Evolutionary conservation across 1,140 invertebrate species (phyloP), one percentile per base, ranked within the genome.

Genomic region (Cherax quadricarinatus): DNA sequence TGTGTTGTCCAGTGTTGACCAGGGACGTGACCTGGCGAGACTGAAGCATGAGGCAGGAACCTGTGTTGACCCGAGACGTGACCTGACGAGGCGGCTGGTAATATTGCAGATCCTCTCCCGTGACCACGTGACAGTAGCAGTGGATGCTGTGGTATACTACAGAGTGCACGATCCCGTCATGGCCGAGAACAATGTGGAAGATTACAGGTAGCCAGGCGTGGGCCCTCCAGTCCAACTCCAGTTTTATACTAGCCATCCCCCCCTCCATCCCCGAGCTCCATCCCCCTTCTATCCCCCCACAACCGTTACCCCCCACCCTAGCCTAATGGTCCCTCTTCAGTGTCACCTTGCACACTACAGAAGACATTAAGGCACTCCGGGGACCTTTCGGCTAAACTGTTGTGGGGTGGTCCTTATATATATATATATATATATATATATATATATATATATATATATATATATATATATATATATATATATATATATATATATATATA

Each of bases 161-260:
- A 94, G 95, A 60, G 95, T 96, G 49, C 95, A 94, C 91, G 95
- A 96, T 94, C 95, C 96, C 1, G 96, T 95, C 4, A 94, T 96
- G 66, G 96, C 96, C 12, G 96, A 96, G 75, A 96, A 96, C 90
- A 96, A 96, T 94, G 96, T 96, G 21, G 96, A 96, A 94, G 96
- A 96, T 94, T 96, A 95, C 95, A 96, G 95, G 95, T 96, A 93
- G 88, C n/a, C 81, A 66, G 88, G 62, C 80, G 53, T 49, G 16
- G 70, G 12, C 62, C 53, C 53, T 57, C 53, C 53, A 57, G 53
- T 57, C 53, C 85, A 21, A 18, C 62, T 70, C 85, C 41, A 24
- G 16, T 85, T 30, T 12, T 51, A 62, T 24, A 57, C 57, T 24
- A 57, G 81, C 41, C 30, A 41, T 41, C 18, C 21, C 12, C 57